These are phyloP conservation scores for Papilio dardanus DNA, from an alignment of 1,140 invertebrate species.

Conservation along the genomic window DNA sequence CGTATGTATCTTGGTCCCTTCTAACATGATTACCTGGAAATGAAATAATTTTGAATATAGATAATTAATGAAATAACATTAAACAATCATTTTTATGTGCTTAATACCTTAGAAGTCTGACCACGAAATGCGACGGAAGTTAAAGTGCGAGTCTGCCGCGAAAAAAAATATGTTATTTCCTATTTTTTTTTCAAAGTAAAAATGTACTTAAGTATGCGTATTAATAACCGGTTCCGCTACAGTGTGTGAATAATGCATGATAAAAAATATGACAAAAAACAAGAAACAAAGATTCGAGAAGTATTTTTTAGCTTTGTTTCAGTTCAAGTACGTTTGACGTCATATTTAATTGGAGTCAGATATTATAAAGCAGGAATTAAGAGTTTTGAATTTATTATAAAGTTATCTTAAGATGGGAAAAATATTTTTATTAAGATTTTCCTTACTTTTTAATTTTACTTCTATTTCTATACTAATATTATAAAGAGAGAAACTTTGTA, in stretches of 20 bases:
- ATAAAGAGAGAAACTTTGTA: too few relatives aligned
- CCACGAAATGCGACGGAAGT: background rate
- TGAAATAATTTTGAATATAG: background rate
- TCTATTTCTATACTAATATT: too few relatives aligned
- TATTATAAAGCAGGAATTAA: background rate
- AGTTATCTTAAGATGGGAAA: background rate
- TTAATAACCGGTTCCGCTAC: background rate
- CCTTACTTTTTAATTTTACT: too few relatives aligned
- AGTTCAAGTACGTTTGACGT: background rate
- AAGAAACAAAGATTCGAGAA: background rate
- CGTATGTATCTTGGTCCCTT: slow-evolving; percentile 63
- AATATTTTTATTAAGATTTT: too few relatives aligned
- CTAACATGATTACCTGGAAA: slow-evolving; percentile 61
- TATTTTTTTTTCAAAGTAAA: background rate
- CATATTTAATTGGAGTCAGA: background rate
- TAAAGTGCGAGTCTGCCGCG: background rate
- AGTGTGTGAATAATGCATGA: background rate
- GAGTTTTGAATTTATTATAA: background rate
- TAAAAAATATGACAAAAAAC: background rate
- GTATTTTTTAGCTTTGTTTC: background rate
- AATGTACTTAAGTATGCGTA: background rate
- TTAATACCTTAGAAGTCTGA: background rate
- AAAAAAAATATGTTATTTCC: too few relatives aligned
- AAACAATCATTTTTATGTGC: background rate
- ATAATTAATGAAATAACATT: background rate